Conservation (phyloP, 2,888 invertebrate species). For the Cerastis rubricosa region DNA sequence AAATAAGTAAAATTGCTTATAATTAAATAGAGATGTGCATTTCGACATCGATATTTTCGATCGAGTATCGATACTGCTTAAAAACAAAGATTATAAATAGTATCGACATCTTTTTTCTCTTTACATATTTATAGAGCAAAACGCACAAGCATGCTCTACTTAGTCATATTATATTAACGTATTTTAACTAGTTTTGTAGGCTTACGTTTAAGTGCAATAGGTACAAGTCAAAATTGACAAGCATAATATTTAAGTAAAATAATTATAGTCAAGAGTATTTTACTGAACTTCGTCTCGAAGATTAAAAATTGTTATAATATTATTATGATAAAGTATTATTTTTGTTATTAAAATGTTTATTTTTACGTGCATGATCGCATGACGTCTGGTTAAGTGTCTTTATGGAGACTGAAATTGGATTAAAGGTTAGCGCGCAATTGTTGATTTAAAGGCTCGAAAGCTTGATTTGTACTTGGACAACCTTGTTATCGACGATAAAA, state of each 20-base stretch:
- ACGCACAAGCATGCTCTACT: slow-evolving; percentile 82
- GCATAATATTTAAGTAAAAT: slow-evolving; percentile 66
- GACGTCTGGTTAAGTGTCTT: slow-evolving; percentile 64
- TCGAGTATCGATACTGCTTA: slow-evolving; percentile 56
- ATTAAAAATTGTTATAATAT: slow-evolving; percentile 62
- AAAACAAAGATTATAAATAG: slow-evolving; percentile 64
- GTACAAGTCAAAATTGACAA: slow-evolving; percentile 85
- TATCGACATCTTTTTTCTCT: slow-evolving; percentile 54
- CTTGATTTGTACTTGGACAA: slow-evolving; percentile 2
- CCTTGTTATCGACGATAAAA: background rate
- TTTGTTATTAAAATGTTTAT: slow-evolving; percentile 62
- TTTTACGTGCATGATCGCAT: slow-evolving; percentile 67
- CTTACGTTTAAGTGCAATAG: slow-evolving; percentile 80
- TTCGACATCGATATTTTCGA: slow-evolving; percentile 51
- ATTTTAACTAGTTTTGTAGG: slow-evolving; percentile 69
- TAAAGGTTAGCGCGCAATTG: slow-evolving; percentile 58
- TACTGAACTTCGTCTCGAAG: slow-evolving; percentile 43
- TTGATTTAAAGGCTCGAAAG: slow-evolving; percentile 25
- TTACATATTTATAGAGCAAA: slow-evolving; percentile 72
- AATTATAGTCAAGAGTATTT: slow-evolving; percentile 55
- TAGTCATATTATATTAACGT: slow-evolving; percentile 80
- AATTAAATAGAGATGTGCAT: slow-evolving; percentile 31
- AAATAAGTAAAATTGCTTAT: slow-evolving; percentile 24
- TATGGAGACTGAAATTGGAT: slow-evolving; percentile 71
- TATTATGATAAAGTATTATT: slow-evolving; percentile 66